phyloP scores from a whole-genome alignment of 2,113 vertebrate species.

The Hippolais icterina region DNA sequence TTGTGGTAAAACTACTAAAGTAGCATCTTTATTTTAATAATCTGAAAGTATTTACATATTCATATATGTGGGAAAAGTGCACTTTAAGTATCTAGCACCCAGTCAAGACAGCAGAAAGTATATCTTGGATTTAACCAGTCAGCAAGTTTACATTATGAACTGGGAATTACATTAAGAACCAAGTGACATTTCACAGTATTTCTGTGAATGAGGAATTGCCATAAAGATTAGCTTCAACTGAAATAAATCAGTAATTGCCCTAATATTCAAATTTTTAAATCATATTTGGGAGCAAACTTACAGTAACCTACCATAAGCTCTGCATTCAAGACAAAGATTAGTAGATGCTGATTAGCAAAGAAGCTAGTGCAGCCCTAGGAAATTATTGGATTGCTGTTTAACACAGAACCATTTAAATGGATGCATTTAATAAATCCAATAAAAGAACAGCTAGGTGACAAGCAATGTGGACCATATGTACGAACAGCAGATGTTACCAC shows the following conservation, averaged over 20 bases:
- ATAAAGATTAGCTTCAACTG: background rate
- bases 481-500: background rate
- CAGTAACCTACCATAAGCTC: background rate
- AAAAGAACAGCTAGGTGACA: background rate
- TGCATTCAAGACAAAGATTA: background rate
- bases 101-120: background rate
- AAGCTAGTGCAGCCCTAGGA: background rate
- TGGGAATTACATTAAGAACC: background rate
- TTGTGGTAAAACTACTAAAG: background rate
- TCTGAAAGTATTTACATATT: background rate
- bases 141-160: background rate
- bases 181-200: background rate
- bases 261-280: constrained; percentile 11
- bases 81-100: background rate
- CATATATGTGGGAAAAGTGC: background rate
- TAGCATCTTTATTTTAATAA: constrained; percentile 3
- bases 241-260: background rate
- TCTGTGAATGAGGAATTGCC: background rate
- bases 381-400: background rate
- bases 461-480: background rate
- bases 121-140: constrained; percentile 5
- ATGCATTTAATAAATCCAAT: background rate
- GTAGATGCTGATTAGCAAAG: background rate
- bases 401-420: background rate
- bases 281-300: background rate